Base-by-base conservation (phyloP, 2,888 invertebrate species). In the Mythimna ferrago region DNA sequence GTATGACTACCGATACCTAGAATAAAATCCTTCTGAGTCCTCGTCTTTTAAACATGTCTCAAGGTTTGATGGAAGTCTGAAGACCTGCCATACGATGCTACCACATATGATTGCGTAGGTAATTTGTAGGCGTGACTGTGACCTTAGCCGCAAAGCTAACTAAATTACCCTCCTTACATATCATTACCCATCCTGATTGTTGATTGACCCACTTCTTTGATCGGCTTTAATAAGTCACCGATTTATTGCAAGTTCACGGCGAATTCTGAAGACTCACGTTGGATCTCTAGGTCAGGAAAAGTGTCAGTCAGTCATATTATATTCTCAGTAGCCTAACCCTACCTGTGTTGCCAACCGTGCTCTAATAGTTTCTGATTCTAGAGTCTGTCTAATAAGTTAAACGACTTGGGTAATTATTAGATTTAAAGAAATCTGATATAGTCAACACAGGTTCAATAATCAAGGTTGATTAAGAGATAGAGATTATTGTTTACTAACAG, bases 91-190 rank as follows among this genome's bases (percentile, higher is more conserved):
- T 51, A 51, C 19, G 35, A 38, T 38, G 35, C 9, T 38, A 53
- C 21, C 61, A 53, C 5, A 70, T 56, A 54, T n/a, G 44, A 35
- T 62, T 48, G 35, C 6, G 58, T 44, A 38, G 26, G 21, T 26
- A 68, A 32, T 4, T 53, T 44, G 68, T 69, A 71, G 72, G 80
- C 66, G 72, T 60, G 82, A 71, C 60, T 62, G 57, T 84, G 93
- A 91, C 93, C 93, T 92, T 90, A 86, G 81, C 84, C 80, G 74
- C 83, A 84, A 85, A 80, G 71, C 79, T 87, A 89, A 89, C 90
- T 89, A 71, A 89, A 93, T 94, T 94, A 94, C 89, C 93, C 93
- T 91, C 89, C 78, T 92, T 94, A 93, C 93, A 94, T 93, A 90
- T 92, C 89, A 92, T 94, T 94, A 93, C 88, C 84, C 87, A 90